Evolutionary conservation across 2,797 vertebrate genomes (phyloP).

Genomic region (Dendrocincla fuliginosa): DNA sequence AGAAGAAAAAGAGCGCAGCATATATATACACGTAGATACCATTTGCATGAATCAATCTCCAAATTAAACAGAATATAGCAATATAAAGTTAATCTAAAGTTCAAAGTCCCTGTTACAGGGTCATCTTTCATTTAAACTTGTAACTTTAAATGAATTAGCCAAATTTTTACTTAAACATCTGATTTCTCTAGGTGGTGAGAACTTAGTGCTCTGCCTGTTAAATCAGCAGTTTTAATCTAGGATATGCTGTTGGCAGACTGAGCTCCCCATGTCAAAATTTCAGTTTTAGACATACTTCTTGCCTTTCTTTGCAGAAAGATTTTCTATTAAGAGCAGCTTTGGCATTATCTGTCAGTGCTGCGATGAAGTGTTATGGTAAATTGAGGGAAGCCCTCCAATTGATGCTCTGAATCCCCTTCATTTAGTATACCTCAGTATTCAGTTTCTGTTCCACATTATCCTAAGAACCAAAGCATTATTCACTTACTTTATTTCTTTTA

Average conservation of each 20-base stretch:
- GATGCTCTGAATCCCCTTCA: not conserved
- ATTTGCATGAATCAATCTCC: not conserved
- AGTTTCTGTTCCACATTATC: not conserved
- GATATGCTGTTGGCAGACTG: not conserved
- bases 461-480: not conserved
- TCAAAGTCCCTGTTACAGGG: not conserved
- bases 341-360: not conserved
- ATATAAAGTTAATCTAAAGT: not conserved
- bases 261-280: not conserved
- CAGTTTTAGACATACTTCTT: not conserved
- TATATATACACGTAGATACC: not conserved
- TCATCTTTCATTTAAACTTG: not conserved
- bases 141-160: not conserved
- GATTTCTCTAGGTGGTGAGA: not conserved
- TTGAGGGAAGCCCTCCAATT: not conserved
- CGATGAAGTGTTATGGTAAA: not conserved
- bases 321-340: not conserved
- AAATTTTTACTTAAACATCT: not conserved
- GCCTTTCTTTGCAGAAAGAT: not conserved
- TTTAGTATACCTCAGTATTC: not conserved
- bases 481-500: not conserved
- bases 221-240: not conserved
- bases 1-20: not conserved
- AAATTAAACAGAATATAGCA: not conserved
- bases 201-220: not conserved